Conservation (phyloP, 2,888 invertebrate genomes). For the Rhodophaea formosa region DNA sequence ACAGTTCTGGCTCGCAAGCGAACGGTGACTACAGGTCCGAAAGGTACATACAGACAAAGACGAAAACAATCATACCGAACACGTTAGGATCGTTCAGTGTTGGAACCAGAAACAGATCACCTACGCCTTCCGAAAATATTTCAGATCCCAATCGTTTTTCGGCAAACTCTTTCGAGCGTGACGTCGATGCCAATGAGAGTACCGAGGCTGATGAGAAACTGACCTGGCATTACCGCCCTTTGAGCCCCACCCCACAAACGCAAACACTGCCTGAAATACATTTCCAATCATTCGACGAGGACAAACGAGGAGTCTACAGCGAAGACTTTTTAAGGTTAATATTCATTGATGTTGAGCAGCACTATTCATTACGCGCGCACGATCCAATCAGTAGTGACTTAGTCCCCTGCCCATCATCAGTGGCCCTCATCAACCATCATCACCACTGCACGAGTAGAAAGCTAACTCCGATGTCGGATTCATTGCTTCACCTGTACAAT, state of each 20-base stretch:
- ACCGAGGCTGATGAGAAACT: constrained; percentile 58
- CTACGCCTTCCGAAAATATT: constrained; percentile 65
- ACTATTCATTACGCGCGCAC: constrained; percentile 33
- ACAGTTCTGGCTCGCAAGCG: constrained; percentile 44
- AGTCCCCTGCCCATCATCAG: constrained; percentile 44
- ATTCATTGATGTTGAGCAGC: constrained; percentile 50
- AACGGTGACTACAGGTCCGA: constrained; percentile 69
- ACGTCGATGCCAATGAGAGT: constrained; percentile 41
- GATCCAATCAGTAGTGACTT: constrained; percentile 53
- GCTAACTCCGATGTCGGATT: constrained; percentile 42
- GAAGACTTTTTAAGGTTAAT: constrained; percentile 80
- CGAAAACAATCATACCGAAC: constrained; percentile 66
- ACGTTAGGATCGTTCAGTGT: constrained; percentile 67
- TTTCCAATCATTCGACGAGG: constrained; percentile 79
- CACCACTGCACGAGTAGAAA: constrained; percentile 55
- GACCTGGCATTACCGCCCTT: constrained; percentile 72
- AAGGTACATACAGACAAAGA: constrained; percentile 71
- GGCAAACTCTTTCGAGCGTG: constrained; percentile 55
- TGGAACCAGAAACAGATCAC: constrained; percentile 68
- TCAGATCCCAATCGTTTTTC: constrained; percentile 52
- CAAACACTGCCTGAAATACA: constrained; percentile 65
- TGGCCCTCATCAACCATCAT: constrained; percentile 36
- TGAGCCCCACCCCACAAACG: constrained; percentile 57
- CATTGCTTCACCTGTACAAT: constrained; percentile 61
- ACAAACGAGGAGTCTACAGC: constrained; percentile 62